Percentiles rank a stretch among this genome's conserved stretches.
Evolutionary conservation across 2,113 vertebrate species (phyloP).

Genomic region (Gambusia affinis): DNA sequence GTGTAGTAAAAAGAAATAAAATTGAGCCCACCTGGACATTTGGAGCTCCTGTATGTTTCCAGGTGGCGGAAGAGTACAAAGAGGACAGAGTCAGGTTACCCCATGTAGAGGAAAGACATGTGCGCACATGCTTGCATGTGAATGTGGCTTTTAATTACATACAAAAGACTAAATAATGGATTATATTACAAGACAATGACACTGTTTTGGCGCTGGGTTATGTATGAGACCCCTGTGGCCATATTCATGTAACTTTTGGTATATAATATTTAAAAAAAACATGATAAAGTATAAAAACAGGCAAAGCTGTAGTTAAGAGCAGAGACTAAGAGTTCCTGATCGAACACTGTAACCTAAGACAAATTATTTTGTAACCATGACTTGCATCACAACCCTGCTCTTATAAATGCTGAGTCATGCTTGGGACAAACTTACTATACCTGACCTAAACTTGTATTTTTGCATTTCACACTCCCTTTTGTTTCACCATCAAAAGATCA

Average conservation of each 20-base stretch:
- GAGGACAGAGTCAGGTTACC: not conserved
- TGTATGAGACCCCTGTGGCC: not conserved
- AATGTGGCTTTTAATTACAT: not conserved
- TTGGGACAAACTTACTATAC: not conserved
- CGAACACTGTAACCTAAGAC: not conserved
- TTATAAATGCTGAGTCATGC: slow-evolving; percentile 16
- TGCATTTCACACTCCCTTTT: not conserved
- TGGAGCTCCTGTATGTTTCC: not conserved
- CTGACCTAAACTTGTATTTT: not conserved
- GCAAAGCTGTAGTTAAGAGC: not conserved
- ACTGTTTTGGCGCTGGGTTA: not conserved
- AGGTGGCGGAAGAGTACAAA: slow-evolving; percentile 1
- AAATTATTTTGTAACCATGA: not conserved
- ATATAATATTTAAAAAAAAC: not conserved
- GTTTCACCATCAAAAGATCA: too few relatives aligned
- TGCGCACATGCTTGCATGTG: not conserved
- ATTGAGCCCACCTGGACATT: not conserved
- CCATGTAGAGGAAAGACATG: not conserved
- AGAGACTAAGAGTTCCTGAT: not conserved
- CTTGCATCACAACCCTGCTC: not conserved
- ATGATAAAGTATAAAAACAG: not conserved
- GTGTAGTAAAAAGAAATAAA: too few relatives aligned
- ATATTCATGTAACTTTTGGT: not conserved
- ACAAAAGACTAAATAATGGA: not conserved
- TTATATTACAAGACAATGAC: not conserved